Evolutionary conservation across 2,888 invertebrate genomes (phyloP).

Genomic region (Lamproptera curius): DNA sequence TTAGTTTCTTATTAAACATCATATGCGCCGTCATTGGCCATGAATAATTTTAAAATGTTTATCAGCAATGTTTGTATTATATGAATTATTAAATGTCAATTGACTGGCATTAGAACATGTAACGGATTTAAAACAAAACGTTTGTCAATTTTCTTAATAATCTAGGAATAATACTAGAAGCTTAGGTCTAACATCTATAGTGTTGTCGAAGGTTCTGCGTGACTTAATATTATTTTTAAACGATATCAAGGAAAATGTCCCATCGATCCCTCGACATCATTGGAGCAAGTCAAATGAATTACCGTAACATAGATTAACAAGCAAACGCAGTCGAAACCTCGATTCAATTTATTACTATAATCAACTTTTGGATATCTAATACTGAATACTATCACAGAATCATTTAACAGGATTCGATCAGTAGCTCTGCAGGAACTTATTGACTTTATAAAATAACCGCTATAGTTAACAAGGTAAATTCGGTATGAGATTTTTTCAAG

Average conservation of each 20-base stretch:
- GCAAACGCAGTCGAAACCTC: constrained; percentile 22
- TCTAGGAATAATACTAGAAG: constrained; percentile 13
- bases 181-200: constrained; percentile 16
- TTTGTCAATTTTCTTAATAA: too few relatives aligned
- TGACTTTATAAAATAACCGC: too few relatives aligned
- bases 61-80: too few relatives aligned
- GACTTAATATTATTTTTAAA: constrained; percentile 31
- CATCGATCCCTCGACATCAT: constrained; percentile 61
- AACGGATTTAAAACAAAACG: background rate
- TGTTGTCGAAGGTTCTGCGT: constrained; percentile 57
- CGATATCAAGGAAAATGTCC: constrained; percentile 38
- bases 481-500: too few relatives aligned
- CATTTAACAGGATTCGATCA: too few relatives aligned
- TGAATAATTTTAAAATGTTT: too few relatives aligned
- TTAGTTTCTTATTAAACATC: background rate
- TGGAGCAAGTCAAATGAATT: constrained; percentile 75
- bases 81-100: background rate
- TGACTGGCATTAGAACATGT: background rate
- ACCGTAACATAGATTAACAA: constrained; percentile 43
- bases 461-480: too few relatives aligned
- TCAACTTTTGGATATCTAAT: constrained; percentile 64
- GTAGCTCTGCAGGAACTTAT: too few relatives aligned
- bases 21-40: background rate
- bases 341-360: constrained; percentile 23
- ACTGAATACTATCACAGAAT: too few relatives aligned